These are phyloP conservation scores for Eledona agricola DNA, from an alignment of 2,888 invertebrate species.

Conservation along the genomic window DNA sequence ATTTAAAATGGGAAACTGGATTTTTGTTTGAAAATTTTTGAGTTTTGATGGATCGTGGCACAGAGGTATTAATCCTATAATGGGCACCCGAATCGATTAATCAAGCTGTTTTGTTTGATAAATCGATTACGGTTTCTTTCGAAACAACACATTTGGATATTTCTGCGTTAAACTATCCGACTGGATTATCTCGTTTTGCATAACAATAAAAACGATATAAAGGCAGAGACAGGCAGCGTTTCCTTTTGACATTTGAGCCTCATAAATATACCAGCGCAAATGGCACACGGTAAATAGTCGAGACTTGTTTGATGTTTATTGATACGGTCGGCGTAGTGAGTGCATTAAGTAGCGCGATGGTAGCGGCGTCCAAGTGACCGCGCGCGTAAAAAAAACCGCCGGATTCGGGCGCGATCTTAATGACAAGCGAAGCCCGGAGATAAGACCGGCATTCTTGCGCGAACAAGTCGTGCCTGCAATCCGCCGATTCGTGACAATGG, in stretches of 20 bases:
- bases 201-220: slow-evolving; percentile 25
- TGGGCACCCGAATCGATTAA: no score
- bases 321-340: slow-evolving; percentile 34
- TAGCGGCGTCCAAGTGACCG: slow-evolving; percentile 33
- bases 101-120: no score
- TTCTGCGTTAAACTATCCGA: no score
- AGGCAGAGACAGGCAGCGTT: slow-evolving; percentile 20
- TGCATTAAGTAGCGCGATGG: no score
- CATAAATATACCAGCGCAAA: slow-evolving; percentile 33
- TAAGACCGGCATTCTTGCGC: slow-evolving; percentile 43
- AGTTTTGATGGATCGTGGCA: no score
- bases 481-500: slow-evolving; percentile 45
- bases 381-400: neutral
- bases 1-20: no score
- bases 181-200: no score
- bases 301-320: slow-evolving; percentile 38
- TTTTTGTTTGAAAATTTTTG: no score
- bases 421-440: slow-evolving; percentile 37
- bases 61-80: no score
- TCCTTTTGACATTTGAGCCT: slow-evolving; percentile 27
- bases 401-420: slow-evolving; percentile 38
- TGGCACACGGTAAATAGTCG: slow-evolving; percentile 32
- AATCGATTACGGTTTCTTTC: no score
- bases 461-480: slow-evolving; percentile 43
- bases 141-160: no score